A percentile compares a stretch with the other conserved stretches of the same genome.
Conservation (phyloP, 2,113 vertebrate genomes). For the Percina caprodes region DNA sequence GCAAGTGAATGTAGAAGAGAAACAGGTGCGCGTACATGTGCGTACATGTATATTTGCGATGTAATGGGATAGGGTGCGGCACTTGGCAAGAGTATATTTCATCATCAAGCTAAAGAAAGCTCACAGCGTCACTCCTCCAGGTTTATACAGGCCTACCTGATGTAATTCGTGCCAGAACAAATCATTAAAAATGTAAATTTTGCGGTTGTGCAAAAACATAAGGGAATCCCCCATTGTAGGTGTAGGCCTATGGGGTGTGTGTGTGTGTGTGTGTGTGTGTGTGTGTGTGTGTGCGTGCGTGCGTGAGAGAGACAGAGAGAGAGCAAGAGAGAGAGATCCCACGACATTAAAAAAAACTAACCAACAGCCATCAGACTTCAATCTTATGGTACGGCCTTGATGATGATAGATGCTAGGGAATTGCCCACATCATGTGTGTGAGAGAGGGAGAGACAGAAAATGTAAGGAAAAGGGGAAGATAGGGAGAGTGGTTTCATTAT, state of each 20-base stretch:
- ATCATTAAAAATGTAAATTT: not conserved
- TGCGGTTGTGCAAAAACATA: not conserved
- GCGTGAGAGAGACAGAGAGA: not conserved
- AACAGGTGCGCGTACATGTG: not conserved
- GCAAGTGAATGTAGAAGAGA: not conserved
- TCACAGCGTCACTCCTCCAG: not conserved
- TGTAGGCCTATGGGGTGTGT: too few species aligned
- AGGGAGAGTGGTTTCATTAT: too few species aligned
- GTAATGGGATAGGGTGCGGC: not conserved
- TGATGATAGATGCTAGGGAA: too few species aligned
- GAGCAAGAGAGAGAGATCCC: not conserved
- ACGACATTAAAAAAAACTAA: not conserved
- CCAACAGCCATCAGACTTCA: too few species aligned
- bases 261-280: not conserved
- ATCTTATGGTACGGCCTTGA: too few species aligned
- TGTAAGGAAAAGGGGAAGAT: too few species aligned
- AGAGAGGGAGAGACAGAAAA: too few species aligned
- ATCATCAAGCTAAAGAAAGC: not conserved
- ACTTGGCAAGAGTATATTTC: not conserved
- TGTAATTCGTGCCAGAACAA: not conserved
- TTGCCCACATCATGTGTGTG: too few species aligned
- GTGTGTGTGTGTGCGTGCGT: not conserved
- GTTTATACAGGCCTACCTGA: not conserved
- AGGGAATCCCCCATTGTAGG: conserved; percentile 1
- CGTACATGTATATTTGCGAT: too few species aligned